Percentiles rank a stretch among this genome's conserved stretches.
phyloP scores from a whole-genome alignment of 53 echinoderm and acorn worm genomes.

The Holothuria scabra region DNA sequence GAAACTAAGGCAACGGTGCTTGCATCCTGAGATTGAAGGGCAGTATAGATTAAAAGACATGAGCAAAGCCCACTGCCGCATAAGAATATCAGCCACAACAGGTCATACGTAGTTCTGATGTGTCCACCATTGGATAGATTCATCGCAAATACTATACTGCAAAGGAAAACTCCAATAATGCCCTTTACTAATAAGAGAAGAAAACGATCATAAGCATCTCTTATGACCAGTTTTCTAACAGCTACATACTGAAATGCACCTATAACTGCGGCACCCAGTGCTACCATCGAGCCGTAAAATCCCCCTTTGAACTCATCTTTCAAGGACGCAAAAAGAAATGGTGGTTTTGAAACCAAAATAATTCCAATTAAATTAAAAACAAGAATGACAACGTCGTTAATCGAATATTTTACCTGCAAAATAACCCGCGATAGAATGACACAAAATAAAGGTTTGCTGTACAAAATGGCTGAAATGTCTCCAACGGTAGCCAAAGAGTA shows the following conservation, averaged over 20 bases:
- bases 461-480: constrained; percentile 5
- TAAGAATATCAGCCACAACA: neutral
- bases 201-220: neutral
- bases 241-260: constrained; percentile 21
- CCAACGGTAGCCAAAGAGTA: constrained; percentile 10
- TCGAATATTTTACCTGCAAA: neutral
- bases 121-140: neutral
- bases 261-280: neutral
- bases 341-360: neutral
- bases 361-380: constrained; percentile 22
- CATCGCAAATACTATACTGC: neutral
- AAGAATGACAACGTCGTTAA: neutral
- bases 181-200: neutral
- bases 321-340: neutral
- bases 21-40: constrained; percentile 5
- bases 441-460: constrained; percentile 22
- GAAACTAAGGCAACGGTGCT: constrained; percentile 7
- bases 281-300: neutral
- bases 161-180: neutral
- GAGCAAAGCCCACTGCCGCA: neutral
- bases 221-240: neutral
- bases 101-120: neutral
- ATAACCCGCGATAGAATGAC: neutral
- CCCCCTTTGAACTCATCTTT: neutral
- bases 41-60: neutral